Base-by-base conservation (phyloP, 2,888 invertebrate species). In the Malacosoma neustria region DNA sequence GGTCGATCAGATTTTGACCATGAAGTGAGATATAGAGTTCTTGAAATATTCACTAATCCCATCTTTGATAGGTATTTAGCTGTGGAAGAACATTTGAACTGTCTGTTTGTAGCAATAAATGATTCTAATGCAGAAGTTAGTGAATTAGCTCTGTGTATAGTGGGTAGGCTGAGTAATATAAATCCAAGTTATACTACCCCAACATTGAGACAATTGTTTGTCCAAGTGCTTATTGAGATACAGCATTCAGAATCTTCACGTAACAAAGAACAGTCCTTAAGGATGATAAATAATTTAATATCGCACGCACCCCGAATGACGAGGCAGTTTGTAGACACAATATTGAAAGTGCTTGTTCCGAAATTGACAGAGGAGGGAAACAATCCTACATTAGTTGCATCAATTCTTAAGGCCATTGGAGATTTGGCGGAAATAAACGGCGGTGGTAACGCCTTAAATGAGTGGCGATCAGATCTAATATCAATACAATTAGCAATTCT, bases 171-270 rank as follows among this genome's bases (percentile, higher is more conserved):
- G 40, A 97, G 97, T 56, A 91, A 92, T 35, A 91, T 97, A 73
- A 99, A 99, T 85, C 99, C 99, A 0, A 98, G 99, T 1, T 98
- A 98, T 65, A 96, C 99, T 2, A 96, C 98, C 90, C 99, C 99
- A 0, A 94, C 95, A 22, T 86, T 99, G 15, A 87, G 99, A 15
- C 96, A 97, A 68, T 91, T 95, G 9, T 89, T 99, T 40, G 94
- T 99, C 11, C 92, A 98, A 88, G 89, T 98, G 42, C 81, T 99
- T 31, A 96, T 96, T 12, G 98, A 98, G 69, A 72, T 99, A 42
- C 97, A 98, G 59, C 94, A 97, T 79, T 97, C 97, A 22, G 98
- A 98, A 33, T 94, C 97, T 64, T 94, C 96, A 9, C 89, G 97
- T 31, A 97, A 97, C 69, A 99, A 99, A 72, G 99, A 99, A 69